Conservation (phyloP, 2,113 vertebrate genomes). For the Pimephales promelas region DNA sequence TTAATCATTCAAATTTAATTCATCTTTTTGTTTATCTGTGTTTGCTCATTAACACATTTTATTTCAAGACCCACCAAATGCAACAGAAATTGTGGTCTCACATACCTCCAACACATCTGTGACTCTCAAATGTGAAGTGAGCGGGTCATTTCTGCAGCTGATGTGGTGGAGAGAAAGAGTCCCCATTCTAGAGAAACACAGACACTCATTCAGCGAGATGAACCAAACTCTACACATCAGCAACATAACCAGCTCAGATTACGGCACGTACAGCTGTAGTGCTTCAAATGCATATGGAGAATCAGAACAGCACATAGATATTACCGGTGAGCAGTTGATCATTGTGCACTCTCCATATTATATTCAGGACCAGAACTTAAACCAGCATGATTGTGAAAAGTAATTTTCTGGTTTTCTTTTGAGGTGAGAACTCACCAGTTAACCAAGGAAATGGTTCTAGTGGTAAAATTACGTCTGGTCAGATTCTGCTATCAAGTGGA, state of each 20-base stretch:
- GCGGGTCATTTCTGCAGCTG: not conserved
- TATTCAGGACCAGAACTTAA: not conserved
- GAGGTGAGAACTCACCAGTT: not conserved
- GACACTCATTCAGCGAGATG: slow-evolving; percentile 36
- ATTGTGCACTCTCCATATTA: not conserved
- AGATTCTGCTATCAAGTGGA: not conserved
- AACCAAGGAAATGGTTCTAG: not conserved
- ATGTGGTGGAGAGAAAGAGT: slow-evolving; percentile 53
- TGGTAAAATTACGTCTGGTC: too few species aligned
- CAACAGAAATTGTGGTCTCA: slow-evolving; percentile 7
- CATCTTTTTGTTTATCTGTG: not conserved
- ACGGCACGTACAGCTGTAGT: slow-evolving; percentile 53
- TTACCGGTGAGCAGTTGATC: slow-evolving; percentile 48
- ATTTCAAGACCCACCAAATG: slow-evolving; percentile 31
- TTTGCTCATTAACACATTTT: not conserved
- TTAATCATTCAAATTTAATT: not conserved
- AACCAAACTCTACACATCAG: slow-evolving; percentile 51
- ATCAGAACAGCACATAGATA: not conserved
- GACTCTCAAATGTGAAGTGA: slow-evolving; percentile 53
- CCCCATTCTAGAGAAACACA: slow-evolving; percentile 18
- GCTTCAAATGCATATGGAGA: slow-evolving; percentile 12
- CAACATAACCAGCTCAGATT: slow-evolving; percentile 44
- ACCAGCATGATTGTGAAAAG: not conserved
- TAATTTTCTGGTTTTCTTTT: not conserved
- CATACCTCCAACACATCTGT: not conserved